Evolutionary conservation across 2,888 invertebrate genomes (phyloP), one percentile per base, ranked within the genome.

Genomic region (Tinea trinotella): DNA sequence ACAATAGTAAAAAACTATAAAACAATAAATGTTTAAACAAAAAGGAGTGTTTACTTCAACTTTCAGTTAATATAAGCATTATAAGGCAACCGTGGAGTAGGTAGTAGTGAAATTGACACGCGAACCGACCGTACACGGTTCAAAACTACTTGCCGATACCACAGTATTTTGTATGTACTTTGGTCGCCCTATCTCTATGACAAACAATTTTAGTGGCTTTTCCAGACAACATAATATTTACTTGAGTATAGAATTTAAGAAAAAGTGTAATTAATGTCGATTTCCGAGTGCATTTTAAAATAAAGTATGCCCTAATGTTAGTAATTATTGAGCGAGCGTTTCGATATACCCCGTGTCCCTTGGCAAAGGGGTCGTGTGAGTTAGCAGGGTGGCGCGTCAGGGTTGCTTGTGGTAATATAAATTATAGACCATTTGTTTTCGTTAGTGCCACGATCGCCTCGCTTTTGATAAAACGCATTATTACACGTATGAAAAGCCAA

Each of bases 391-490:
- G 13, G 40, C 12, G 40, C 40, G 40, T 40, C 13, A 40, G 40
- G 40, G 40, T n/a, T 40, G 40, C 40, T 40, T 15, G 12, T 40
- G 40, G 40, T 40, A 40, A 40, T 30, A 30, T 30, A 40, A 48
- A 48, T 48, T 74, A 74, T 71, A 71, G 70, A 66, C 69, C 64
- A 74, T 74, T 70, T 62, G 66, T 76, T 72, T 68, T 74, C 60
- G 67, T 71, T 71, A 70, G 65, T 61, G 48, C 19, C 10, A 4
- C 61, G 62, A 15, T 40, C 15, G 40, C 40, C 62, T 60, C 58
- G 64, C 63, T 67, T n/a, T 62, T 59, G 59, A 61, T 62, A 67
- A 68, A 68, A 68, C 63, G 63, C 65, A 67, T 59, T 56, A 56
- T 59, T 58, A 57, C 64, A 62, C 62, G 48, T 30, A 30, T 30